Percentiles rank a stretch among this genome's conserved stretches.
Conservation (phyloP, 2,888 invertebrate species). For the Pandemis cinnamomeana region DNA sequence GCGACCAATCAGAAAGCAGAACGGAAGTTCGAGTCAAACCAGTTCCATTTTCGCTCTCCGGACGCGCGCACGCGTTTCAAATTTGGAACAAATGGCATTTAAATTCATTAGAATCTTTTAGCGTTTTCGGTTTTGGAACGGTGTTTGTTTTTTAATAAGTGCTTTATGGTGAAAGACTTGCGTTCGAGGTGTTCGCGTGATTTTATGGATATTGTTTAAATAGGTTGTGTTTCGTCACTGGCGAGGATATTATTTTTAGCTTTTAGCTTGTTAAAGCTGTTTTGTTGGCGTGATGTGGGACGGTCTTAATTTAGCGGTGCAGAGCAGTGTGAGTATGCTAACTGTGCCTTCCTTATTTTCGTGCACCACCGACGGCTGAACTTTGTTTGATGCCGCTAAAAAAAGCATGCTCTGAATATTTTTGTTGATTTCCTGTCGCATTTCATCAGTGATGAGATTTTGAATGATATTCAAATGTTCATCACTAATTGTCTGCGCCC, state of each 20-base stretch:
- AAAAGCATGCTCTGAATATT: constrained; percentile 41
- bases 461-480: not conserved
- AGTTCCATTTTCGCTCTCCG: constrained; percentile 77
- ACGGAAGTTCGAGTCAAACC: constrained; percentile 75
- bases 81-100: constrained; percentile 55
- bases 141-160: constrained; percentile 43
- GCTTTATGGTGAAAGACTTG: constrained; percentile 31
- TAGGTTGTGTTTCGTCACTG: constrained; percentile 78
- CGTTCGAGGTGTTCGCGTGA: constrained; percentile 26
- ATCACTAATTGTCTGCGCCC: not conserved
- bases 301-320: constrained; percentile 81
- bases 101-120: constrained; percentile 51
- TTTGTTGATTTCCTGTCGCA: constrained; percentile 40
- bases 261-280: constrained; percentile 80
- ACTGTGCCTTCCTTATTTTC: constrained; percentile 73
- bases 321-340: constrained; percentile 75
- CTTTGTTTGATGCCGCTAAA: constrained; percentile 48
- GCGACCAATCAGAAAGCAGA: constrained; percentile 68
- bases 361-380: constrained; percentile 53
- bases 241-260: constrained; percentile 77
- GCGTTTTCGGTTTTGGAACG: constrained; percentile 38
- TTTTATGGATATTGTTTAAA: constrained; percentile 49
- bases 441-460: not conserved
- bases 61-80: constrained; percentile 66
- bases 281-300: constrained; percentile 71